Evolutionary conservation across 2,797 vertebrate genomes (phyloP), one percentile per base, ranked within the genome.

Genomic region (Rhodeus uyekii): DNA sequence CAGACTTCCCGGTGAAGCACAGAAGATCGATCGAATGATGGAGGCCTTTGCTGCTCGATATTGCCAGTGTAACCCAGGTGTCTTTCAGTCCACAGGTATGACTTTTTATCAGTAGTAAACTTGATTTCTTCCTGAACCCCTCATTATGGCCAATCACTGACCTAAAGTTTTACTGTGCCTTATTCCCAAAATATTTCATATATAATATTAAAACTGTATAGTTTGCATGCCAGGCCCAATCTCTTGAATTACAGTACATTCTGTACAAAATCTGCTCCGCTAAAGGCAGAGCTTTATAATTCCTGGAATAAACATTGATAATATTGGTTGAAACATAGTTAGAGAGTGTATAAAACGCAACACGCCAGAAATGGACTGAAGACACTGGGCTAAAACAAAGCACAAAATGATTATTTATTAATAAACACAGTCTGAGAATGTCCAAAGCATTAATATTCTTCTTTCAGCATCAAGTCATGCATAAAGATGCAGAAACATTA

Each of bases 1-100:
- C 89, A 93, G 97, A 76, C 94, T 99, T 84, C 98, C 98, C 0
- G 97, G 98, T 58, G 98, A 99, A 91, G 98, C 98, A n/a, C 97
- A 99, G 92, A 99, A 99, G 92, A 99, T 99, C 8, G 98, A 99
- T 86, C 95, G 97, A 18, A 99, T 99, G 98, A 99, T 99, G 98
- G 98, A 99, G 92, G 94, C 97, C 1, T 99, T 99, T 68, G 97
- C 98, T 24, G 95, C 96, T 0, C 96, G 98, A 69, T 99, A 99
- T 90, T 99, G 98, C 89, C 96, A 98, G 89, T 99, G 98, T 91
- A 99, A 99, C 91, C 95, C 96, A 0, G 97, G 97, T 4, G 97
- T 99, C 89, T 99, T 99, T 94, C 98, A 99, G 94, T 99, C 97
- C 18, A 98, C 98, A 95, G 98, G 98, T 99, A 24, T 53, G 22